Evolutionary conservation across 2,113 vertebrate genomes (phyloP).

Genomic region (Ranitomeya variabilis): DNA sequence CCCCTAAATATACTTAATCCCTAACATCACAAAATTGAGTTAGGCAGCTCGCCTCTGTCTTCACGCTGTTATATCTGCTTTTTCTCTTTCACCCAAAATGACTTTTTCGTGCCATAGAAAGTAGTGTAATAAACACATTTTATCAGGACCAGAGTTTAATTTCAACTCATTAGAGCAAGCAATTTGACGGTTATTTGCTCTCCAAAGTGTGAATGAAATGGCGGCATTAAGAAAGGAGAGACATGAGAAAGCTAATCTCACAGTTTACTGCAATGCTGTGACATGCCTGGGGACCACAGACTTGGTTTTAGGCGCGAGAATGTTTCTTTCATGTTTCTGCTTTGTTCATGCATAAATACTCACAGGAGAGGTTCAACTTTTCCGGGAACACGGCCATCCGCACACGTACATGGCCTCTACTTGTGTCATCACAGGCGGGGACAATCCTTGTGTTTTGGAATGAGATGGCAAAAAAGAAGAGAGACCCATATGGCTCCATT

Average conservation of each 20-base stretch:
- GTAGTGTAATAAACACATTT: constrained; percentile 62
- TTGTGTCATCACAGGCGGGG: not conserved
- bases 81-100: constrained; percentile 56
- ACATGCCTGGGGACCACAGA: constrained; percentile 60
- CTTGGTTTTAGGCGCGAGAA: constrained; percentile 36
- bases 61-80: constrained; percentile 46
- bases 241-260: constrained; percentile 63
- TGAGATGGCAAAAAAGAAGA: too few relatives aligned
- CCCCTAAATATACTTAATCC: not conserved
- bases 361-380: not conserved
- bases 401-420: not conserved
- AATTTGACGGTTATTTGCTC: constrained; percentile 71
- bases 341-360: constrained; percentile 32
- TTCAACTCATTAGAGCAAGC: constrained; percentile 71
- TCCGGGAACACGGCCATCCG: constrained; percentile 30
- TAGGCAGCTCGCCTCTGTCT: constrained; percentile 54
- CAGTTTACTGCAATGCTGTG: constrained; percentile 62
- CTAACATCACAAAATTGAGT: not conserved
- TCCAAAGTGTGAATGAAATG: constrained; percentile 69
- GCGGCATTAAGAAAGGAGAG: constrained; percentile 62
- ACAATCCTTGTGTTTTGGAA: not conserved
- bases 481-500: too few relatives aligned
- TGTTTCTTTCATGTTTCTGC: constrained; percentile 25
- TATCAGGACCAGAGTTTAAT: constrained; percentile 69
- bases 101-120: constrained; percentile 63